These are phyloP conservation scores for Dicentrarchus labrax DNA, from an alignment of 2,113 vertebrate genomes.

Conservation along the genomic window DNA sequence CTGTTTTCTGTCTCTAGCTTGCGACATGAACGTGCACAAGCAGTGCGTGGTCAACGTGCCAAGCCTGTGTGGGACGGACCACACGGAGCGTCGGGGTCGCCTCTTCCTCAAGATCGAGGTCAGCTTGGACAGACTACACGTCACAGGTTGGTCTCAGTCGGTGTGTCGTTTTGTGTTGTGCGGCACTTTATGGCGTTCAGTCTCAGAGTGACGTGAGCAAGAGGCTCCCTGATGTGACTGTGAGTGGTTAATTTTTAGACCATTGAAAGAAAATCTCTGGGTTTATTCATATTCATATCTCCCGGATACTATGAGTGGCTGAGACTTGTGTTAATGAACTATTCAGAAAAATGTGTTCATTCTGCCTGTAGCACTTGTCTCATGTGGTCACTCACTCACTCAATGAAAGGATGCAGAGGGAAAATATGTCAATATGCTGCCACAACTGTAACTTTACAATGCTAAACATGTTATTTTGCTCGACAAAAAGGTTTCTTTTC, in stretches of 20 bases:
- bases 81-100: conserved; percentile 95
- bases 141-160: conserved; percentile 88
- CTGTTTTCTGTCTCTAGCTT: conserved; percentile 84
- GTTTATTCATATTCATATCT: neutral
- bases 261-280: conserved; percentile 9
- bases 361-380: neutral
- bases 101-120: conserved; percentile 96
- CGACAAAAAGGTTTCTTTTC: neutral
- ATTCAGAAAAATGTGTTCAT: neutral
- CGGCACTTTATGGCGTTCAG: neutral
- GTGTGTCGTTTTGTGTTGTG: neutral
- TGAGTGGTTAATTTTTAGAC: neutral
- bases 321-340: neutral
- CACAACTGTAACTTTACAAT: neutral
- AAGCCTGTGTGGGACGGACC: conserved; percentile 96
- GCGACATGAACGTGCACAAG: conserved; percentile 98
- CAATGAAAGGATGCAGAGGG: neutral
- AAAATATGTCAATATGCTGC: neutral
- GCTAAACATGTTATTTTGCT: neutral
- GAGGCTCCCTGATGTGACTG: conserved; percentile 15
- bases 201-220: conserved; percentile 1
- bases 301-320: neutral
- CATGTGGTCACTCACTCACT: neutral
- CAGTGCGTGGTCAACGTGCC: conserved; percentile 97
- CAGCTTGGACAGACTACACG: conserved; percentile 89